phyloP scores from a whole-genome alignment of 2,888 invertebrate genomes.

The Euspilapteryx auroguttella region DNA sequence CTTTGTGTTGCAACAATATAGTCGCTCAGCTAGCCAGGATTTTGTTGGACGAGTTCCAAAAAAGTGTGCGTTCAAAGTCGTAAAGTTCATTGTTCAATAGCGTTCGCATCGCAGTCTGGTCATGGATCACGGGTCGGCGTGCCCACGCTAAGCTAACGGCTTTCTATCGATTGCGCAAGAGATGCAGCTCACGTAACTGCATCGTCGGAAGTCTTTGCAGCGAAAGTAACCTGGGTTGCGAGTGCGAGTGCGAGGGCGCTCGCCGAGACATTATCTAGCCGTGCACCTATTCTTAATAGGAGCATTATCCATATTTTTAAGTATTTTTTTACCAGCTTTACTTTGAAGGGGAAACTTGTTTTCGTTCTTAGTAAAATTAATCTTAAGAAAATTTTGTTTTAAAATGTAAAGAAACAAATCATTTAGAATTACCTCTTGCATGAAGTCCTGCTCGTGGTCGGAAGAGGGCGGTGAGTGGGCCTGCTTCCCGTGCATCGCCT shows the following conservation, averaged over 20 bases:
- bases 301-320: too few relatives aligned
- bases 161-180: conserved; percentile 54
- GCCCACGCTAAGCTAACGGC: conserved; percentile 48
- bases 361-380: too few relatives aligned
- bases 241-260: conserved; percentile 11
- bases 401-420: too few relatives aligned
- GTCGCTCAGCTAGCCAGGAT: too few relatives aligned
- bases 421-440: conserved; percentile 87
- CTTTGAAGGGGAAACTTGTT: too few relatives aligned
- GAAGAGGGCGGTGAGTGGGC: conserved; percentile 44
- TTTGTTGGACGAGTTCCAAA: not conserved
- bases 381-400: too few relatives aligned
- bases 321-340: too few relatives aligned
- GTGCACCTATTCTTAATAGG: not conserved
- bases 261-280: conserved; percentile 1
- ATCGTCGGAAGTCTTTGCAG: conserved; percentile 50
- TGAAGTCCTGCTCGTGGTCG: conserved; percentile 75
- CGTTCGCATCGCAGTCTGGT: conserved; percentile 16
- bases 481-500: conserved; percentile 80
- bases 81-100: not conserved
- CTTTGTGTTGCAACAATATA: too few relatives aligned
- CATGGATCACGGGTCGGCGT: too few relatives aligned
- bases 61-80: not conserved
- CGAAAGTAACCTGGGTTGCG: conserved; percentile 36
- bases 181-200: conserved; percentile 57